Conservation (phyloP, 2,888 invertebrate species). For the Acrobasis repandana region DNA sequence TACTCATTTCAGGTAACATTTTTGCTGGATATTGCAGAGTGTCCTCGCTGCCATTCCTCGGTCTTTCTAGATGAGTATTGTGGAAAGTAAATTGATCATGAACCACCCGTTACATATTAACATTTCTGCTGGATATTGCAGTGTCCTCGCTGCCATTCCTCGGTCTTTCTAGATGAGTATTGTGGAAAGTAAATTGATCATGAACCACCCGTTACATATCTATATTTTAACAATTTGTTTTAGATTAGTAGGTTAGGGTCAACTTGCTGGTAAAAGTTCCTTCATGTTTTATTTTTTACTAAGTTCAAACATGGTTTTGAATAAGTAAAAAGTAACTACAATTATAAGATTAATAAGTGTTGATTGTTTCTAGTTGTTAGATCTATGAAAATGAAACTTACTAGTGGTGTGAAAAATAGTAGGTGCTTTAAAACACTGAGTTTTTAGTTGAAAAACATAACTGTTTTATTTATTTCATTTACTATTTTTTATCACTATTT, state of each 20-base stretch:
- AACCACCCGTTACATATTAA: too few species aligned
- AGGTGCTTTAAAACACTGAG: constrained; percentile 25
- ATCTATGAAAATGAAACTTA: neutral
- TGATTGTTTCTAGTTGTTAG: constrained; percentile 20
- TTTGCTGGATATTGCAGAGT: constrained; percentile 73
- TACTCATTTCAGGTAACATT: constrained; percentile 70
- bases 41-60: constrained; percentile 73
- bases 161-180: constrained; percentile 68
- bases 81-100: too few species aligned
- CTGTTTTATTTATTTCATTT: constrained; percentile 23
- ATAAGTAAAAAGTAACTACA: constrained; percentile 26
- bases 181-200: constrained; percentile 30
- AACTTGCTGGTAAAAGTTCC: neutral
- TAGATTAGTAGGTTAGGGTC: neutral
- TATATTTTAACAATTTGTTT: constrained; percentile 21
- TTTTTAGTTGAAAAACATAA: constrained; percentile 35
- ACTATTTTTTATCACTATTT: constrained; percentile 11
- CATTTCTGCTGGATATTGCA: constrained; percentile 73
- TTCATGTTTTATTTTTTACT: constrained; percentile 18
- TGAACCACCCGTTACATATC: constrained; percentile 13
- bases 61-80: constrained; percentile 66
- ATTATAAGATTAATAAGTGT: constrained; percentile 19
- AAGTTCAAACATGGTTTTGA: constrained; percentile 26
- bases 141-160: constrained; percentile 75
- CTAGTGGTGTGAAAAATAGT: constrained; percentile 23